Base-by-base conservation (phyloP, 2,797 vertebrate genomes). In the Salarias fasciatus region DNA sequence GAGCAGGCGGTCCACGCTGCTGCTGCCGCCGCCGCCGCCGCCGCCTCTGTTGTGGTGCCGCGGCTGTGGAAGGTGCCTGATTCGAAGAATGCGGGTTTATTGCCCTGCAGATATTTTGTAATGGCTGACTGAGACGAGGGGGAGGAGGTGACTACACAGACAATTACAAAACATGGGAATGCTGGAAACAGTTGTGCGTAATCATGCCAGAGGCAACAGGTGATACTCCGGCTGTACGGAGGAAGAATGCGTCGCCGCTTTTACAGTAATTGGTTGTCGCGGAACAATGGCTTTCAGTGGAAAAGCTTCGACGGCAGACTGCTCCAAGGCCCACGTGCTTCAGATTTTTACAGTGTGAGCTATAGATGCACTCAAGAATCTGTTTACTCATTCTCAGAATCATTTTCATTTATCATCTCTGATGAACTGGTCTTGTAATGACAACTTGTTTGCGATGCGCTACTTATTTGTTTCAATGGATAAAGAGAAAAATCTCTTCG, bases 131-230 rank as follows among this genome's bases (percentile, higher is more conserved):
- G 64, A 63, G 58, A 67, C 0, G 55, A 72, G 65, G 77, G 52
- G 82, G 83, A 59, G 63, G 59, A n/a, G 24, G 54, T 83, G 86
- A 85, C 79, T 72, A 41, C 18, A 31, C 69, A 79, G 67, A 73
- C 74, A 62, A 75, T 88, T 84, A 82, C 81, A 83, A 83, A 78
- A 88, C 63, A 57, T 43, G 56, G 78, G 71, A 83, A 82, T 69
- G 65, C 63, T 82, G 68, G 68, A 78, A 81, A 85, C 57, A 44
- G 63, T 74, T 58, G 53, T 67, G 67, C 6, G 50, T 67, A 60
- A 62, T 74, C 9, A 31, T 46, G 71, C 75, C 69, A 46, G 2
- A 35, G 69, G 80, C 76, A 53, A 62, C 79, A 83, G 81, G 83
- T 88, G 76, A 79, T 36, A 0, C 13, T 50, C 31, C 43, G 43